Evolutionary conservation across 2,113 vertebrate species (phyloP), one percentile per base, ranked within the genome.

Genomic region (Morone chrysops): DNA sequence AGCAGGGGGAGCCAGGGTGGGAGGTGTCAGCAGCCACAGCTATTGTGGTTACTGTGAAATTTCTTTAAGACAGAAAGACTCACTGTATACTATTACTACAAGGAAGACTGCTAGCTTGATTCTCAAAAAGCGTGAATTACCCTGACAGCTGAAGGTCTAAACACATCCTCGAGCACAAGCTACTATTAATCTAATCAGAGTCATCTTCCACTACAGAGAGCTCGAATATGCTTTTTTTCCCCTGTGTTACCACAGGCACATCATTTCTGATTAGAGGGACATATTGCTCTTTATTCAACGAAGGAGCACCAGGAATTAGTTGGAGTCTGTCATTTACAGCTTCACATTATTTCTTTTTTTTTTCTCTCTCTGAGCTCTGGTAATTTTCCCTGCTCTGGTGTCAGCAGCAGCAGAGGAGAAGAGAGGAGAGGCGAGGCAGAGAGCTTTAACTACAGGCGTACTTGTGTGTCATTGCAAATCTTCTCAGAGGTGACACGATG

Each of bases 261-360:
- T 87, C 51, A 76, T 70, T 71, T 82, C 69, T 78, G 86, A 90
- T 89, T 86, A 85, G 31, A 73, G 43, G 25, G 65, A 81, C 75
- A 78, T 67, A 73, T 78, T 82, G 71, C 63, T 86, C 57, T 79
- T 85, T 80, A 76, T 80, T 82, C 81, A 72, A 75, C 66, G 78
- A 90, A 90, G 10, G 9, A 85, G 75, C 2, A 38, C 82, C 70
- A 87, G 78, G 68, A 89, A 92, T 90, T 90, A 87, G 76, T 81
- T 22, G 20, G 68, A 90, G 59, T 70, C 63, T 75, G 72, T 88
- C 76, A 73, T 85, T 85, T 88, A 79, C 70, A 73, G 85, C 75
- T 83, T 79, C 68, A 75, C 50, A 57, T 83, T 67, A 53, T 67
- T 60, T 11, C 11, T 18, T 57, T 71, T 38, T 70, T 25, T 47